Evolutionary conservation across 2,113 vertebrate species (phyloP).

Genomic region (Pedionomus torquatus): DNA sequence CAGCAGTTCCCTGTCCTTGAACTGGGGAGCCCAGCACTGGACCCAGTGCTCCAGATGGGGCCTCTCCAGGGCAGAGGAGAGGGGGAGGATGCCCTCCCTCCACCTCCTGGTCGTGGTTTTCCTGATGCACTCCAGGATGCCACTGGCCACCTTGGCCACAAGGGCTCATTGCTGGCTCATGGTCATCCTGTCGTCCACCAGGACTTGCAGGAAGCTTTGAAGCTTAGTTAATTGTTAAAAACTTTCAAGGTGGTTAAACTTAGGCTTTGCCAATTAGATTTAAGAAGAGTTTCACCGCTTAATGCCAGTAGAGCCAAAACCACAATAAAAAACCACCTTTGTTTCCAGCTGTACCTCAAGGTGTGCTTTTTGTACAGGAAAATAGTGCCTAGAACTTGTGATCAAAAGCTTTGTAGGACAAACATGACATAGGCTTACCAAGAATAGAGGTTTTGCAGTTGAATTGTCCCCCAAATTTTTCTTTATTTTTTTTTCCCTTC

Average conservation of each 20-base stretch:
- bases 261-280: not conserved
- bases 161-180: no score
- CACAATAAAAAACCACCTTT: no score
- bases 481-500: not conserved
- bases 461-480: not conserved
- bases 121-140: no score
- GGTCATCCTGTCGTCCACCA: no score
- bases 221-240: not conserved
- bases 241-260: not conserved
- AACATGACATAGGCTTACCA: not conserved
- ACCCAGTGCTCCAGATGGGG: no score
- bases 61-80: no score
- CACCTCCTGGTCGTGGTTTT: no score
- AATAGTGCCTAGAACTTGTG: not conserved
- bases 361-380: not conserved
- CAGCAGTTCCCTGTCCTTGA: no score
- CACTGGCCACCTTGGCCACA: no score
- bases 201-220: not conserved
- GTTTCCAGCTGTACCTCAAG: no score
- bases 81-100: no score
- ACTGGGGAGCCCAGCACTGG: no score
- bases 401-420: not conserved
- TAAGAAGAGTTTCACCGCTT: not conserved
- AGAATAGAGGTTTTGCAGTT: not conserved
- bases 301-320: not conserved